Base-by-base conservation (phyloP, 2,797 vertebrate genomes). In the Allobates femoralis region DNA sequence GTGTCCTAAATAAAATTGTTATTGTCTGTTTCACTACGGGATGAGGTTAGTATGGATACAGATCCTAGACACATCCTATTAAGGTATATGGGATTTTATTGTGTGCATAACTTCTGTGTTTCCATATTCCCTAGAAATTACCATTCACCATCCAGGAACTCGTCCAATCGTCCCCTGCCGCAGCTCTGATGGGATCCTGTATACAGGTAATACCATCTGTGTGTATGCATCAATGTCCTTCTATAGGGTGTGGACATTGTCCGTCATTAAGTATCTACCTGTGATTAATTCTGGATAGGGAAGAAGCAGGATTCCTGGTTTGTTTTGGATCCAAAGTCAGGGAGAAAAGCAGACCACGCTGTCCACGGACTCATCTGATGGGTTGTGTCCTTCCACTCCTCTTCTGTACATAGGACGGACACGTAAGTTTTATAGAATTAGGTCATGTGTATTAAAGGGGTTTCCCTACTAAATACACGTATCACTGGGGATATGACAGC, bases 261-360 rank as follows among this genome's bases (percentile, higher is more conserved):
- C 37, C 28, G 11, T 11, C 18, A 69, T 32, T 69, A 37, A 34
- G 30, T 23, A 1, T 74, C 30, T 26, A 34, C 3, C 37, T 74
- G 7, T n/a, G 37, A 26, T 50, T 74, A 21, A 30, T 26, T 23
- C 32, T 79, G 58, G 10, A 21, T 90, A 99, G 98, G 98, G 85
- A 97, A 97, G 92, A 99, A 99, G 90, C 97, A 97, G 91, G 98
- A 99, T 89, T 93, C 94, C 0, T 99, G 98, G 98, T 97, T 98
- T 79, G 92, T 99, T 3, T 96, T 99, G 90, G 97, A 99, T 90
- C 97, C 98, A 79, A 96, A 96, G 89, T 98, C 98, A 0, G 98
- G n/a, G 98, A 21, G 94, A 98, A 91, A 99, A 96, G 71, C 98
- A 98, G 94, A 97, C 95, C 46, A 97, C 96, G 0, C 93, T 99